These are phyloP conservation scores for Tragelaphus buxtoni DNA, from an alignment of 2,113 vertebrate genomes.

Conservation along the genomic window DNA sequence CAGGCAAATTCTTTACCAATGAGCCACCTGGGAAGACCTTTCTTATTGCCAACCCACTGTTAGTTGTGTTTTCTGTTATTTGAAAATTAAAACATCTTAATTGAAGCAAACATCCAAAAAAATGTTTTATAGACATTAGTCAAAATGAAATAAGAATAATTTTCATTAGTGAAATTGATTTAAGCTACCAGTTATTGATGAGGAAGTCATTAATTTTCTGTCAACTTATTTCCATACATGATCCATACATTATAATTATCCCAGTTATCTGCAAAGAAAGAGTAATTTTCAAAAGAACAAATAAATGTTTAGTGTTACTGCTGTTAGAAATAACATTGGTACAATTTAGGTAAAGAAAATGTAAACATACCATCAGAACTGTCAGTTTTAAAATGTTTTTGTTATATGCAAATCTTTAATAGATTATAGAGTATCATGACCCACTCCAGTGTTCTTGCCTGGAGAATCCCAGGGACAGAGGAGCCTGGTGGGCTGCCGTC, in stretches of 20 bases:
- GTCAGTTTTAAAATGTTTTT: neutral
- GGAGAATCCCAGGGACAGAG: too few relatives aligned
- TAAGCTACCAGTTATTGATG: neutral
- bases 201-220: neutral
- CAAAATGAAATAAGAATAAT: neutral
- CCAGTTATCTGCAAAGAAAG: conserved; percentile 44
- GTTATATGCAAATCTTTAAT: too few relatives aligned
- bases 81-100: neutral
- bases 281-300: neutral
- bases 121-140: neutral
- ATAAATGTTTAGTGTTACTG: conserved; percentile 46
- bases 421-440: too few relatives aligned
- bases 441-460: too few relatives aligned
- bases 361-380: neutral
- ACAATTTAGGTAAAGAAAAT: conserved; percentile 20
- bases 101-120: neutral
- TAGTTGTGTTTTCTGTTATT: neutral
- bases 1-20: neutral
- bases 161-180: neutral
- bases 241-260: conserved; percentile 1
- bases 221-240: neutral
- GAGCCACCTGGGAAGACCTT: neutral
- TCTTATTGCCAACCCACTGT: neutral
- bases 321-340: conserved; percentile 13
- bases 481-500: too few relatives aligned